Conservation (phyloP, 2,797 vertebrate genomes). For the Clarias laeviceps region DNA sequence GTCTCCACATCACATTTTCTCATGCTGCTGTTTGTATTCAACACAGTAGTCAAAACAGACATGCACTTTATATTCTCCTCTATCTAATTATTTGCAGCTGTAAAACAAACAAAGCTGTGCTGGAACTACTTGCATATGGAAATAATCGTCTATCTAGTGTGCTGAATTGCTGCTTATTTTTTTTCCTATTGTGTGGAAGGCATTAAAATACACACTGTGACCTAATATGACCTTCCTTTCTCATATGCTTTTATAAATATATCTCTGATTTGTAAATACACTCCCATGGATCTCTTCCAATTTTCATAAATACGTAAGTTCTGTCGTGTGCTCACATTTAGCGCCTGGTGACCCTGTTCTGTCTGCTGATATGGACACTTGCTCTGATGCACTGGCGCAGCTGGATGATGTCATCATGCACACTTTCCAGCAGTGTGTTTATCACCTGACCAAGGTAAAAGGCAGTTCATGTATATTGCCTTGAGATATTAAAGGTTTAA, state of each 20-base stretch:
- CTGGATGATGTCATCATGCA: slow-evolving; percentile 96
- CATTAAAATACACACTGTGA: slow-evolving; percentile 7
- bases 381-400: slow-evolving; percentile 88
- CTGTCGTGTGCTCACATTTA: slow-evolving; percentile 46
- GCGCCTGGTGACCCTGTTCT: slow-evolving; percentile 83
- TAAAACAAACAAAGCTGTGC: slow-evolving; percentile 24
- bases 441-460: slow-evolving; percentile 91
- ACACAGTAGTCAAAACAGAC: slow-evolving; percentile 50
- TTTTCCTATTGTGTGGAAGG: not conserved
- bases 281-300: not conserved
- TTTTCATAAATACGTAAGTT: not conserved
- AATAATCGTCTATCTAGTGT: slow-evolving; percentile 14
- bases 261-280: not conserved
- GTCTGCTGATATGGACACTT: slow-evolving; percentile 88
- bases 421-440: slow-evolving; percentile 94
- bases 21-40: slow-evolving; percentile 33
- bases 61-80: slow-evolving; percentile 44
- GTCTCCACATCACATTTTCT: slow-evolving; percentile 27
- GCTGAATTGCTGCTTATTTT: slow-evolving; percentile 3
- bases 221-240: slow-evolving; percentile 1
- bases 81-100: slow-evolving; percentile 35
- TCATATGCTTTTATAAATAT: not conserved
- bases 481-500: not conserved
- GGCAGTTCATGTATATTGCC: not conserved
- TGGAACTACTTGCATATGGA: slow-evolving; percentile 12